These are phyloP conservation scores for Gobio gobio DNA, from an alignment of 2,113 vertebrate species.

Conservation along the genomic window DNA sequence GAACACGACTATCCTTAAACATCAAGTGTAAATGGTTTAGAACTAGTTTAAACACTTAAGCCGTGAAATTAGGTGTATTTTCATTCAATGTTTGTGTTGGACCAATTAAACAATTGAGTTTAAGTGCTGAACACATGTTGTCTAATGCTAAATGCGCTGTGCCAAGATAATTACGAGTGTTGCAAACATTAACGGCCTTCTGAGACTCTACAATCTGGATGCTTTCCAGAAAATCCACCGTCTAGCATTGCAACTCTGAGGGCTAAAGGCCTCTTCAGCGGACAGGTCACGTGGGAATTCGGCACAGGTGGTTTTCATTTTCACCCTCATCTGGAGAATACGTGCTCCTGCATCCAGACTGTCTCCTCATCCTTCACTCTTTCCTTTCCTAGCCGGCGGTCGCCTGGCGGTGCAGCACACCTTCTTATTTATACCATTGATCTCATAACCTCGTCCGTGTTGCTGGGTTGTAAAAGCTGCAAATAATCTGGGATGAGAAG, in stretches of 20 bases:
- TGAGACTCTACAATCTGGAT: not conserved
- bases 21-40: not conserved
- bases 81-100: slow-evolving; percentile 14
- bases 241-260: not conserved
- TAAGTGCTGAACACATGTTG: not conserved
- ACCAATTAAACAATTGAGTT: slow-evolving; percentile 31
- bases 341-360: slow-evolving; percentile 58
- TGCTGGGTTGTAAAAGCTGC: slow-evolving; percentile 53
- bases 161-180: not conserved
- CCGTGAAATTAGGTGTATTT: slow-evolving; percentile 15
- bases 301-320: slow-evolving; percentile 76
- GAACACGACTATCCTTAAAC: not conserved
- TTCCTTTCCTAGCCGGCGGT: not conserved
- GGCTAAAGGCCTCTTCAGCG: not conserved
- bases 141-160: not conserved
- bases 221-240: not conserved
- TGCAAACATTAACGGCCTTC: not conserved
- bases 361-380: slow-evolving; percentile 49
- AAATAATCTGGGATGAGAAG: slow-evolving; percentile 40
- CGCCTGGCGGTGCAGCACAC: not conserved
- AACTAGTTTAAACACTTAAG: not conserved
- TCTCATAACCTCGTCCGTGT: slow-evolving; percentile 38
- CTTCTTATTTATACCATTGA: slow-evolving; percentile 33
- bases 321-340: slow-evolving; percentile 60
- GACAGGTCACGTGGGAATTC: slow-evolving; percentile 19